Evolutionary conservation across 2,113 vertebrate species (phyloP), one percentile per base, ranked within the genome.

Genomic region (Saccopteryx leptura): DNA sequence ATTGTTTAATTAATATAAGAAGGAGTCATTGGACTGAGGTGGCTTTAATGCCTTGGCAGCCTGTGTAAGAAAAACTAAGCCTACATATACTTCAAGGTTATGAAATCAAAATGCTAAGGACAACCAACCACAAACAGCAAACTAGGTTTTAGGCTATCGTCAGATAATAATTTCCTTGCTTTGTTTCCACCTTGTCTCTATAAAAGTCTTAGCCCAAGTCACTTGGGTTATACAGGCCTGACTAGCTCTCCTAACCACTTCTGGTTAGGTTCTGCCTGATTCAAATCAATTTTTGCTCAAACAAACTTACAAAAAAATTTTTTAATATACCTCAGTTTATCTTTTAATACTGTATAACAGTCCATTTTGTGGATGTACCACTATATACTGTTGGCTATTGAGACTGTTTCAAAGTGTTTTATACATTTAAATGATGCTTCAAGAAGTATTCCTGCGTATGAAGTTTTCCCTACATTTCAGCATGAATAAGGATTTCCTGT

Each of bases 351-450:
- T 54, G 33, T 28, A 0, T n/a, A 75, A 79, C 46, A 60, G 14
- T 26, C 1, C 11, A 33, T 23, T 91, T 58, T 68, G 50, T 15
- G 8, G 28, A 11, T 72, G 1, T 17, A 21, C 2, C 48, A 12
- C n/a, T 69, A 68, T 2, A 12, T 50, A 61, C 9, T 26, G 10
- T 48, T 71, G 18, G 21, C n/a, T 65, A 56, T 69, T 80, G 5
- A 72, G n/a, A 39, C 68, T 72, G 17, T 54, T 92, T 79, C 60
- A 58, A 88, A 63, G 65, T 86, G 39, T 60, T 93, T 94, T 50
- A 65, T 79, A 15, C 60, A 76, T 81, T 78, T 82, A 86, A 91
- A 86, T n/a, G 52, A 60, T 28, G 21, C 33, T 39, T 0, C 56
- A 11, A 33, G 15, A 91, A 96, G 39, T 33, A 33, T 13, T 15